Percentiles rank a stretch among this genome's conserved stretches.
These are phyloP conservation scores for Tetramorium alpestre DNA, from an alignment of 1,140 invertebrate genomes.

Conservation along the genomic window DNA sequence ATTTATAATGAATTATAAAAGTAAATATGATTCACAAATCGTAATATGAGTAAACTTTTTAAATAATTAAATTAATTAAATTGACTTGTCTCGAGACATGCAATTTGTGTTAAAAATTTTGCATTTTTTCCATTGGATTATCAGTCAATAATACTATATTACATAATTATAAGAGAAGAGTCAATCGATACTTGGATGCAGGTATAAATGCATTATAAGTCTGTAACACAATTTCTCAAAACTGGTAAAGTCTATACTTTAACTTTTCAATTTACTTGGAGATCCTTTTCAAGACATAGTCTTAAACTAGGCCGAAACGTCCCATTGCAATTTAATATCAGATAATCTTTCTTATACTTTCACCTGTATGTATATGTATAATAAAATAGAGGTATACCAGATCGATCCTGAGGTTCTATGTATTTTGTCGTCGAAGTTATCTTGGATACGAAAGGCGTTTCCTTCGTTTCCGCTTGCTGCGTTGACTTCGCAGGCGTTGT, in stretches of 20 bases:
- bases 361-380: background rate
- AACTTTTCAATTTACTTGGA: background rate
- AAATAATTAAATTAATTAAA: conserved; percentile 5
- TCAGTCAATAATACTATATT: background rate
- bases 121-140: background rate
- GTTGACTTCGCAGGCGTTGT: conserved; percentile 10
- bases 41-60: background rate
- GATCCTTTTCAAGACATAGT: background rate
- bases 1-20: too few species aligned
- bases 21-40: background rate
- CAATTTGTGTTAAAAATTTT: background rate
- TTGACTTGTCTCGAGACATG: background rate
- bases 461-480: conserved; percentile 50
- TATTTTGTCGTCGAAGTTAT: conserved; percentile 27
- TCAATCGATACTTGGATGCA: background rate
- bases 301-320: background rate
- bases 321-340: background rate
- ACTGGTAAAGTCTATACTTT: background rate
- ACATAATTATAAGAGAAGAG: background rate
- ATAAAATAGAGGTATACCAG: conserved; percentile 18
- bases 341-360: background rate
- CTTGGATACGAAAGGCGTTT: conserved; percentile 63
- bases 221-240: background rate
- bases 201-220: background rate
- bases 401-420: conserved; percentile 1